phyloP scores from a whole-genome alignment of 2,797 vertebrate species.

The Malacoraja senta region DNA sequence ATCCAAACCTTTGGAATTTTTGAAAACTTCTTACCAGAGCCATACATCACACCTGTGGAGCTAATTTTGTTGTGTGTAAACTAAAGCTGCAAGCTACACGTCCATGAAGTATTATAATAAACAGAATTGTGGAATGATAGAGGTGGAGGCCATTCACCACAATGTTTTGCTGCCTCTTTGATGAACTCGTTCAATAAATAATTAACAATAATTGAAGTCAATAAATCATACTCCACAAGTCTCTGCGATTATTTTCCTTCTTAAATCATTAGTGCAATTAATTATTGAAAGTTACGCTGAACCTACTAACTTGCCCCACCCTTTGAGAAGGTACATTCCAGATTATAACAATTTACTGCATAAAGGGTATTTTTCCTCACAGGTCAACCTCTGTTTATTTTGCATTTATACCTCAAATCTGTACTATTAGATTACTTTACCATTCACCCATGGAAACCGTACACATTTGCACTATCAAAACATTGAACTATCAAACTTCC shows the following conservation, averaged over 20 bases:
- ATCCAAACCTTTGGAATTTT: not conserved
- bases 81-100: not conserved
- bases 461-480: not conserved
- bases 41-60: not conserved
- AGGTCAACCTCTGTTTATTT: not conserved
- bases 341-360: not conserved
- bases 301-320: not conserved
- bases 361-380: not conserved
- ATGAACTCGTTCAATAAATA: no score
- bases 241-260: not conserved
- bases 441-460: not conserved
- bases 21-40: not conserved
- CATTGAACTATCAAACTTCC: not conserved
- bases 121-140: not conserved
- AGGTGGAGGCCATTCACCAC: not conserved
- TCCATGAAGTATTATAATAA: not conserved
- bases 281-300: not conserved
- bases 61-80: not conserved
- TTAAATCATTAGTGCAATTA: not conserved
- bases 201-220: no score
- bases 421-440: not conserved
- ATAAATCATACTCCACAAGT: not conserved
- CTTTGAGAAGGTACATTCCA: not conserved
- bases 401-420: not conserved
- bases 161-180: not conserved